phyloP scores from a whole-genome alignment of 2,797 vertebrate species.

The Chaunax sp. region DNA sequence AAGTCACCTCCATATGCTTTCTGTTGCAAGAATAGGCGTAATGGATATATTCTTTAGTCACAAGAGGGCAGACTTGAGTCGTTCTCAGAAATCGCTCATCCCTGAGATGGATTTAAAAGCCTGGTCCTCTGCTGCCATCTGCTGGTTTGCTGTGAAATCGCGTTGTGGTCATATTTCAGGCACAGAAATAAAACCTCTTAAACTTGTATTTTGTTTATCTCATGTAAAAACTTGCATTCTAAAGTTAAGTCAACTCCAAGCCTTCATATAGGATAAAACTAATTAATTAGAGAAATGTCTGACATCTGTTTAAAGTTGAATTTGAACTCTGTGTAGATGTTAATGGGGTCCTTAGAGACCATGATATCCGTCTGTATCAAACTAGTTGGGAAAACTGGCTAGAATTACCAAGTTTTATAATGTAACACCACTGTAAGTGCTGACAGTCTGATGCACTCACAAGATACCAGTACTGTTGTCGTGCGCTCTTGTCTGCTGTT shows the following conservation, averaged over 20 bases:
- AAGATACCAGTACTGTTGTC: too few species aligned
- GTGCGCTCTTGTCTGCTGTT: neutral
- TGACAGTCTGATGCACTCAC: constrained; percentile 37
- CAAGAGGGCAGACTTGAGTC: constrained; percentile 72
- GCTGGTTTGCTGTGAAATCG: constrained; percentile 47
- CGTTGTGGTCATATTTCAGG: neutral
- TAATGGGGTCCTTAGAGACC: constrained; percentile 4
- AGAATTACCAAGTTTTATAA: constrained; percentile 15
- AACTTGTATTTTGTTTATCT: neutral
- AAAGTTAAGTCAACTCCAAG: too few species aligned
- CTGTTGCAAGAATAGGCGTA: neutral
- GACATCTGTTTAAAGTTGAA: constrained; percentile 27
- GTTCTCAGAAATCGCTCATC: constrained; percentile 1
- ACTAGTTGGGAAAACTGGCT: constrained; percentile 15
- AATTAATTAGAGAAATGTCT: neutral
- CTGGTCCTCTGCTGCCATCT: constrained; percentile 76
- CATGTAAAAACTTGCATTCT: neutral
- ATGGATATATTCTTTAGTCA: constrained; percentile 43
- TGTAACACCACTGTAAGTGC: neutral
- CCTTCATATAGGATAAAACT: neutral
- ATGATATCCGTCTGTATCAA: constrained; percentile 13
- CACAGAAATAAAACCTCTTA: neutral
- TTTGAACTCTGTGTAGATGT: constrained; percentile 27
- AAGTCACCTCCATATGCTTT: too few species aligned
- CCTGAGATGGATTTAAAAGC: constrained; percentile 1